These are phyloP conservation scores for Dusona sp. DNA, from an alignment of 2,888 invertebrate genomes.

Conservation along the genomic window DNA sequence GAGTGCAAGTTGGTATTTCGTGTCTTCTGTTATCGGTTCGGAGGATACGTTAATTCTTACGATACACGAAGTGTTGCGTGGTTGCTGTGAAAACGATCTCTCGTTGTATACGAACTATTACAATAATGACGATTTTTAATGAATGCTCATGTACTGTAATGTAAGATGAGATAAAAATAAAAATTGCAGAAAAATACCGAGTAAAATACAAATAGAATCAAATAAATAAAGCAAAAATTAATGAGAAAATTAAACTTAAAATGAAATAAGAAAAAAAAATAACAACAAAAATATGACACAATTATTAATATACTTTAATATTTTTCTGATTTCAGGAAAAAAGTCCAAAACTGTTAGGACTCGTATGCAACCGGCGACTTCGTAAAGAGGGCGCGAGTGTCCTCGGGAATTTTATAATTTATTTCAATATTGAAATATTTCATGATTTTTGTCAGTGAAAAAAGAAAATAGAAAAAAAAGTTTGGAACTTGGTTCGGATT, in stretches of 20 bases:
- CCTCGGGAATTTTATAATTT: conserved; percentile 55
- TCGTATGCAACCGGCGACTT: conserved; percentile 52
- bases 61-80: conserved; percentile 48
- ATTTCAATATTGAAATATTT: neutral
- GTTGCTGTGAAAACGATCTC: conserved; percentile 1
- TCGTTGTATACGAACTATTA: conserved; percentile 25
- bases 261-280: neutral
- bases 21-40: conserved; percentile 50
- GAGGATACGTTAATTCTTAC: conserved; percentile 43
- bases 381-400: conserved; percentile 46
- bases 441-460: neutral
- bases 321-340: conserved; percentile 59
- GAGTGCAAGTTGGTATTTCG: conserved; percentile 22
- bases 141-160: conserved; percentile 18
- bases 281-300: neutral
- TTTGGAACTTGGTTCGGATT: conserved; percentile 13
- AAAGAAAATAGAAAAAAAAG: conserved; percentile 10
- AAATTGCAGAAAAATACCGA: conserved; percentile 2
- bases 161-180: conserved; percentile 1
- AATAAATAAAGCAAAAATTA: neutral
- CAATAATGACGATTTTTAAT: conserved; percentile 2
- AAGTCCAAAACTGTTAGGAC: conserved; percentile 2
- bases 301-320: conserved; percentile 18
- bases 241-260: neutral
- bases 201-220: neutral